These are phyloP conservation scores for Trachelus stipa DNA, from an alignment of 2,888 invertebrate species.

Conservation along the genomic window DNA sequence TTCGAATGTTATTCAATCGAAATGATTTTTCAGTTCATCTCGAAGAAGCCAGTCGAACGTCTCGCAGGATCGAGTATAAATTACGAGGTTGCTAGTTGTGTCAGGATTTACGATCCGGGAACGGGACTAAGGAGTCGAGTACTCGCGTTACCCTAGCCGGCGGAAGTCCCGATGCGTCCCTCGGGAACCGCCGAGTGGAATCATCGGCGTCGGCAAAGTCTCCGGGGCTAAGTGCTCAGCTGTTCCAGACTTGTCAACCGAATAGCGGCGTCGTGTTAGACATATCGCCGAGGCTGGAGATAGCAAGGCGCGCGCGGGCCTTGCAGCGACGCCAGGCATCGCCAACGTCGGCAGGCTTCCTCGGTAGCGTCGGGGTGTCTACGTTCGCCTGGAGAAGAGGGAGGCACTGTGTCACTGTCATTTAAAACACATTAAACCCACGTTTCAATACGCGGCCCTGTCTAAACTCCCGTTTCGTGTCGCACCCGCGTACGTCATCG, in stretches of 20 bases:
- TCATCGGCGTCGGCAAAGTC: slow-evolving; percentile 14
- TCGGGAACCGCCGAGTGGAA: slow-evolving; percentile 29
- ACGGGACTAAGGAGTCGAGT: not conserved
- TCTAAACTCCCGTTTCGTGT: slow-evolving; percentile 17
- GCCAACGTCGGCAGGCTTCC: slow-evolving; percentile 13
- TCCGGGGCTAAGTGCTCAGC: slow-evolving; percentile 57
- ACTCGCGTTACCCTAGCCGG: slow-evolving; percentile 26
- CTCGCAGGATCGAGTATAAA: not conserved
- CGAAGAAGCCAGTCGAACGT: not conserved
- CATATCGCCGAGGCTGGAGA: slow-evolving; percentile 12
- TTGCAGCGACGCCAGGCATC: not conserved
- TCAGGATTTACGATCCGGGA: slow-evolving; percentile 7
- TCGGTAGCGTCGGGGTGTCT: slow-evolving; percentile 14
- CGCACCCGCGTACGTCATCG: slow-evolving; percentile 8
- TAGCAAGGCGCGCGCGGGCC: slow-evolving; percentile 1
- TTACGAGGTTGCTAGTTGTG: slow-evolving; percentile 6
- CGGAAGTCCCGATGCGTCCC: slow-evolving; percentile 53
- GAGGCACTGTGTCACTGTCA: slow-evolving; percentile 26
- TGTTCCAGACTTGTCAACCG: slow-evolving; percentile 54
- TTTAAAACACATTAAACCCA: slow-evolving; percentile 29
- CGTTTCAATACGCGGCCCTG: slow-evolving; percentile 27
- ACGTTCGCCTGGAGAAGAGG: not conserved
- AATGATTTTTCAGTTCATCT: not conserved
- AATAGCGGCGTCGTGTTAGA: slow-evolving; percentile 21
- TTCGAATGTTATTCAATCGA: not conserved